Percentiles rank a stretch among this genome's conserved stretches.
Conservation (phyloP, 2,113 vertebrate species). For the Cyphomyrus discorhynchus region DNA sequence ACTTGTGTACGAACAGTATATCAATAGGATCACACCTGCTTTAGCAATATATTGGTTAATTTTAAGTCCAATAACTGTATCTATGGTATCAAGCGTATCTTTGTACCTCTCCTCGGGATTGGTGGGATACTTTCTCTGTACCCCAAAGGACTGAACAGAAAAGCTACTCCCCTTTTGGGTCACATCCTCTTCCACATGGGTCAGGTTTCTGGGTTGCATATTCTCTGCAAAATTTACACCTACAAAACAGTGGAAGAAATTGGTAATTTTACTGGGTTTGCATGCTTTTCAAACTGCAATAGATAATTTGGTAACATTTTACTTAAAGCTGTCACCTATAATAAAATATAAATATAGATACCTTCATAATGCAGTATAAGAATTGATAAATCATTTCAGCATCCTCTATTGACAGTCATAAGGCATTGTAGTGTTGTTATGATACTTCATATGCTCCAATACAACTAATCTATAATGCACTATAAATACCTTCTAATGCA, state of each 20-base stretch:
- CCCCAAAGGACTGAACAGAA: slow-evolving; percentile 31
- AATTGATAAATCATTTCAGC: too few species aligned
- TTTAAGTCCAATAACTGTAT: neutral
- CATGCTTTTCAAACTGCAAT: neutral
- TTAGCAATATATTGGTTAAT: neutral
- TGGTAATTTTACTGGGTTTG: neutral
- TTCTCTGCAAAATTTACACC: slow-evolving; percentile 15
- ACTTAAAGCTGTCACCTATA: neutral
- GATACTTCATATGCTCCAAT: neutral
- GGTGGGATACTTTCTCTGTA: slow-evolving; percentile 13
- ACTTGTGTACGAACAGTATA: neutral
- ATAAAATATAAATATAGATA: neutral
- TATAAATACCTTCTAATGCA: neutral
- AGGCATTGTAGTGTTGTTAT: neutral
- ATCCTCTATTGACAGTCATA: neutral
- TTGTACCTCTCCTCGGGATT: slow-evolving; percentile 47
- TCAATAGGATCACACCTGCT: neutral
- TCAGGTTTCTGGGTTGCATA: slow-evolving; percentile 21
- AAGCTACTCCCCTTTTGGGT: slow-evolving; percentile 25
- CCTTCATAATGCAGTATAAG: neutral
- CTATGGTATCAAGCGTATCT: neutral
- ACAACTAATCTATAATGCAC: neutral
- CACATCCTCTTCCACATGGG: slow-evolving; percentile 40
- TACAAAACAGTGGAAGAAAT: neutral
- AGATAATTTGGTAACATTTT: neutral